Evolutionary conservation across 2,797 vertebrate species (phyloP), one percentile per base, ranked within the genome.

Genomic region (Myripristis murdjan): DNA sequence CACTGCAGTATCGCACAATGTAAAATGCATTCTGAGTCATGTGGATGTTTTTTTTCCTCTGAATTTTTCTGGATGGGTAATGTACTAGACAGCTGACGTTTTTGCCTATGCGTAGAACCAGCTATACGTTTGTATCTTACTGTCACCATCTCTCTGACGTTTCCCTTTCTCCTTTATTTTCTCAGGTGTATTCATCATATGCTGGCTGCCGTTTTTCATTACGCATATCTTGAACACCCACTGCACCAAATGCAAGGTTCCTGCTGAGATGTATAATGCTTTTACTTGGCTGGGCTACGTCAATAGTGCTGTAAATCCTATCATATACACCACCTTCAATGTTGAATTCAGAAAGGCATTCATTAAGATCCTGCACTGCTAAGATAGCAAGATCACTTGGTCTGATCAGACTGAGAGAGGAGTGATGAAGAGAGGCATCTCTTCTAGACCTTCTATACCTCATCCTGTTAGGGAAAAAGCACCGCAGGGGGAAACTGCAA

Each of bases 251-350:
- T 98, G 97, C 93, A 94, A 92, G 81, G 97, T 99, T 69, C 96
- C 98, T 0, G 95, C 95, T 1, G 95, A 95, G 76, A 91, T 99
- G 94, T 99, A 99, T 91, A 99, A 96, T 20, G 97, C 97, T 82
- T 98, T 97, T 88, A 99, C 98, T 0, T 99, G 98, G 98, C 95
- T 99, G 66, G 98, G 98, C 74, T 99, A 99, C 0, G 97, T 99
- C 88, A 99, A 99, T 91, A 99, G 98, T 14, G 98, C 98, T 1
- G 95, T 99, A 80, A 99, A 99, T 90, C 98, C 98, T 23, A 98
- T 99, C 83, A 99, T 99, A 83, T 99, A 99, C 90, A 99, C 98
- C 56, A 99, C 98, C 75, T 99, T 99, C 90, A 99, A 99, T 84
- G 91, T 99, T 0, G 98, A 99, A 88, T 99, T 99, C 88, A 95